These are phyloP conservation scores for Xylota segnis DNA, from an alignment of 2,888 invertebrate species.

Conservation along the genomic window DNA sequence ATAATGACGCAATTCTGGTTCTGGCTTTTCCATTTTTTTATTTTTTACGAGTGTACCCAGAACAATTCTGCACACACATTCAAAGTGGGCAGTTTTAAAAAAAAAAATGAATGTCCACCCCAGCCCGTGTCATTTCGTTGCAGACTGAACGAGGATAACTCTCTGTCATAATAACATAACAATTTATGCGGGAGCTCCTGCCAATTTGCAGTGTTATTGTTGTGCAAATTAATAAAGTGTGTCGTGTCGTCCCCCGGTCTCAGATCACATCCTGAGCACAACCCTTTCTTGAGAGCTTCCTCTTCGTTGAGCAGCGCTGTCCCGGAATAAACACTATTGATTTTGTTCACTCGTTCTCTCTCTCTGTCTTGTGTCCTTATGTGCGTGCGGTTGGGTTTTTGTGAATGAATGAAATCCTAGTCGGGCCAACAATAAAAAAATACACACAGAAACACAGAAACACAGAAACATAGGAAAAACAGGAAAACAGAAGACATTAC, in stretches of 20 bases:
- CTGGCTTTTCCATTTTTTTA: no score
- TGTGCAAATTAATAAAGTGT: conserved; percentile 43
- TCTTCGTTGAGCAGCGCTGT: conserved; percentile 5
- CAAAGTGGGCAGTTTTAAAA: conserved; percentile 35
- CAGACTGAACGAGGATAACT: conserved; percentile 2
- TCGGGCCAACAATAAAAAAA: background rate
- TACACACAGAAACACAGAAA: conserved; percentile 10
- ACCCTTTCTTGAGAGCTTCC: conserved; percentile 25
- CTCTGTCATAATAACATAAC: conserved; percentile 12
- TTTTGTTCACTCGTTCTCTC: conserved; percentile 23
- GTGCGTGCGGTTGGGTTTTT: conserved; percentile 22
- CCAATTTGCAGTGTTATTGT: conserved; percentile 31
- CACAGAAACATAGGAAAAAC: no score
- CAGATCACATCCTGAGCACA: background rate
- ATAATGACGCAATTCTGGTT: conserved; percentile 59
- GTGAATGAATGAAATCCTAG: conserved; percentile 36
- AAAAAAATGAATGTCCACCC: conserved; percentile 8
- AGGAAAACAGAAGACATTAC: conserved; percentile 6
- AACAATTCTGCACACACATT: conserved; percentile 12
- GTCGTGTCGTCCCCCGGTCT: conserved; percentile 18
- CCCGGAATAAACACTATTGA: conserved; percentile 54
- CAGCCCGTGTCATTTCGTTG: background rate
- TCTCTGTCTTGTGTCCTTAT: background rate
- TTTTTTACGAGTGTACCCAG: conserved; percentile 28
- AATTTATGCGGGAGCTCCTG: conserved; percentile 17